phyloP scores from a whole-genome alignment of 2,797 vertebrate species.

The Chaetophractus vellerosus region DNA sequence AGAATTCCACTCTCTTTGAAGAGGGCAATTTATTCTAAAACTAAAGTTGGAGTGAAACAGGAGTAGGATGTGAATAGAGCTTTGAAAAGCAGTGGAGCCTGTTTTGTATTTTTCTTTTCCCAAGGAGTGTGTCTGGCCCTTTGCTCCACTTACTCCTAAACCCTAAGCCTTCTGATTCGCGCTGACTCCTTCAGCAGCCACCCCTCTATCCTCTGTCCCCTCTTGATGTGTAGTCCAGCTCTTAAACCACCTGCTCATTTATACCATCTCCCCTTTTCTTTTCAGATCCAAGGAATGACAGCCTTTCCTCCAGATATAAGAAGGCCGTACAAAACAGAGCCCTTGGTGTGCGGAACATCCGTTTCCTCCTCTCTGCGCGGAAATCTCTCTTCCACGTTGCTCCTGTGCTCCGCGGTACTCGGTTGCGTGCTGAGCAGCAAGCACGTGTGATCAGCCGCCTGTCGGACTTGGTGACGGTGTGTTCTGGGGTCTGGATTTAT shows the following conservation, averaged over 20 bases:
- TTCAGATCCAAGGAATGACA: slow-evolving; percentile 93
- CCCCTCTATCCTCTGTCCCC: rapidly evolving
- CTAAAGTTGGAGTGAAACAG: not conserved
- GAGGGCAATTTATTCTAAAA: not conserved
- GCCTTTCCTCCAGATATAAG: slow-evolving; percentile 91
- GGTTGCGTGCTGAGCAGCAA: not conserved
- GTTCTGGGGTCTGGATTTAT: slow-evolving; percentile 56
- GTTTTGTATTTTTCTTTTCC: not conserved
- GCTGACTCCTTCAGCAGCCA: not conserved
- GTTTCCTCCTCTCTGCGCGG: slow-evolving; percentile 75
- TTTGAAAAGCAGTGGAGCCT: not conserved
- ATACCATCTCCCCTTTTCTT: slow-evolving; percentile 66
- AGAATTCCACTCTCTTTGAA: not conserved
- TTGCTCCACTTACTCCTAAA: not conserved
- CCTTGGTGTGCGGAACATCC: slow-evolving; percentile 83
- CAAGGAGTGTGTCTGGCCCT: not conserved
- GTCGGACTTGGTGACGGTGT: not conserved
- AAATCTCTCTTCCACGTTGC: slow-evolving; percentile 67
- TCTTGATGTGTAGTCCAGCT: not conserved
- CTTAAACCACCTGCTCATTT: not conserved
- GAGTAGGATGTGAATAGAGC: no score
- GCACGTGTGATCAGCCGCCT: slow-evolving; percentile 64
- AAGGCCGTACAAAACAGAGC: slow-evolving; percentile 86
- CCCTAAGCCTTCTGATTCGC: not conserved
- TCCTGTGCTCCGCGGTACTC: slow-evolving; percentile 61